phyloP scores from a whole-genome alignment of 2,797 vertebrate genomes.

The Pipistrellus nathusii region DNA sequence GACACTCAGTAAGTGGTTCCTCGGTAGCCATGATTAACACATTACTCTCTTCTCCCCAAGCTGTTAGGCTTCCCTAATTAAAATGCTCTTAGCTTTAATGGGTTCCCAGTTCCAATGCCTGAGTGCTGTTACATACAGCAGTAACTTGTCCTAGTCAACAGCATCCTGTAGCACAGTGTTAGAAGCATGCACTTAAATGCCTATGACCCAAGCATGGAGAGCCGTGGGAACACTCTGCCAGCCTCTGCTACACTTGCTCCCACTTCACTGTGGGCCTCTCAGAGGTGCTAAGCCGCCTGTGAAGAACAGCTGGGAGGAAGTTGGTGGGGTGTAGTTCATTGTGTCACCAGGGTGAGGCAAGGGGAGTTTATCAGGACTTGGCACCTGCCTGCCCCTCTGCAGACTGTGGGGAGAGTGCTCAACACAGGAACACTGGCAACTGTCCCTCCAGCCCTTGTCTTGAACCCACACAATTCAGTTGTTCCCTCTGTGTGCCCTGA shows the following conservation, averaged over 20 bases:
- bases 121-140: neutral
- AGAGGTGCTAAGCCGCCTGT: neutral
- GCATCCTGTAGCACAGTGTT: neutral
- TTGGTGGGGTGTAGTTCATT: neutral
- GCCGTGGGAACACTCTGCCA: too few species aligned
- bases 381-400: neutral
- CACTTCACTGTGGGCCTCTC: neutral
- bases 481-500: too few species aligned
- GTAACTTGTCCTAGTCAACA: neutral
- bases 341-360: neutral
- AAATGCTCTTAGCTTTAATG: neutral
- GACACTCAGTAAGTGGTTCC: neutral
- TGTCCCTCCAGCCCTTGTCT: too few species aligned
- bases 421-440: neutral
- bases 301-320: neutral
- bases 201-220: neutral
- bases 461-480: too few species aligned
- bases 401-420: neutral
- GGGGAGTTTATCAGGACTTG: neutral
- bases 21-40: constrained; percentile 23
- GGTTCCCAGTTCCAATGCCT: neutral
- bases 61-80: constrained; percentile 8
- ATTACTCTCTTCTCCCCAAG: neutral
- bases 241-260: neutral
- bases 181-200: neutral